These are phyloP conservation scores for Nomia melanderi DNA, from an alignment of 1,140 invertebrate species.

Conservation along the genomic window DNA sequence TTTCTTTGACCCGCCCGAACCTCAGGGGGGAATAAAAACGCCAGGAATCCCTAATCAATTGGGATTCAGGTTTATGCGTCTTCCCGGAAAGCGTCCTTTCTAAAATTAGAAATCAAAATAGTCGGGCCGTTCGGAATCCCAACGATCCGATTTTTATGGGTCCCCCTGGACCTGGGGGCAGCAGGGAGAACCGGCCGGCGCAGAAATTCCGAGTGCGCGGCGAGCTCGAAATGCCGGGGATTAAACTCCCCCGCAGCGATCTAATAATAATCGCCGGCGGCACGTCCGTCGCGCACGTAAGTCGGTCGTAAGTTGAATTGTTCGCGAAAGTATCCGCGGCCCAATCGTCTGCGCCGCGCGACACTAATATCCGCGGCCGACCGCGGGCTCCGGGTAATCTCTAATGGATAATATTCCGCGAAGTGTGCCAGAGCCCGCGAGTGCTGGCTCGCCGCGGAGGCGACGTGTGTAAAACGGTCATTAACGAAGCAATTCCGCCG, in stretches of 20 bases:
- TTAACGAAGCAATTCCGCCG: constrained; percentile 38
- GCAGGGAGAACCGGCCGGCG: too few species aligned
- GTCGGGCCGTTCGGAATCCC: too few species aligned
- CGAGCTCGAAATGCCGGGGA: neutral
- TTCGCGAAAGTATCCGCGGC: neutral
- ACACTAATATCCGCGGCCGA: neutral
- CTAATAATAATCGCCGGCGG: constrained; percentile 8
- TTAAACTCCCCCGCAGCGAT: constrained; percentile 1
- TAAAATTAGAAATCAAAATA: too few species aligned
- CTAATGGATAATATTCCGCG: constrained; percentile 32
- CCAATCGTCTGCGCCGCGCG: neutral
- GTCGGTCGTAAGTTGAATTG: neutral
- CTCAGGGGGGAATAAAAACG: too few species aligned
- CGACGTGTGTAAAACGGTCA: neutral
- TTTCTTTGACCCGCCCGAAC: too few species aligned
- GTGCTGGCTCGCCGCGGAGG: neutral
- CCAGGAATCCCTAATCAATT: too few species aligned
- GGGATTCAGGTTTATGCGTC: too few species aligned
- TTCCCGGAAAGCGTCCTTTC: too few species aligned
- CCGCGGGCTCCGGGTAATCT: constrained; percentile 12
- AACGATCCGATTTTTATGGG: too few species aligned
- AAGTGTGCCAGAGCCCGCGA: constrained; percentile 33
- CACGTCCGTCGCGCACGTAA: neutral
- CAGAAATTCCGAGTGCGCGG: too few species aligned
- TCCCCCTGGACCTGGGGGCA: too few species aligned